A percentile compares a stretch with the other conserved stretches of the same genome.
Evolutionary conservation across 2,113 vertebrate species (phyloP).

Genomic region (Ceyx margarethae): DNA sequence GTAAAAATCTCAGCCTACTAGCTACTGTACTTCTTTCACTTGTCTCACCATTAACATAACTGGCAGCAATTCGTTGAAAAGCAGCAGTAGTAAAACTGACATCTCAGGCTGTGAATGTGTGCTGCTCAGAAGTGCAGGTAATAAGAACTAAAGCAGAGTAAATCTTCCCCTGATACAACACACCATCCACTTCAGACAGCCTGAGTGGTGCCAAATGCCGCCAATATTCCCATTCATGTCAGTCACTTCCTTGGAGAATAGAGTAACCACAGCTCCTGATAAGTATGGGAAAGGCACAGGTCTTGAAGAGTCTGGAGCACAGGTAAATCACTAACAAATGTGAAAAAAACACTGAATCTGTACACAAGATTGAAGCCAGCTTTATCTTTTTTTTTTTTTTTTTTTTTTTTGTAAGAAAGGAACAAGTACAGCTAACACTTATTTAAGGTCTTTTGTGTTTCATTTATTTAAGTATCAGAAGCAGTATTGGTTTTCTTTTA

Average conservation of each 20-base stretch:
- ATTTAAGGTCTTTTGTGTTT: background rate
- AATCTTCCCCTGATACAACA: background rate
- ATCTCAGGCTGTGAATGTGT: background rate
- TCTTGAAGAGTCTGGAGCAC: background rate
- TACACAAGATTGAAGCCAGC: background rate
- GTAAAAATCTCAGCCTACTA: background rate
- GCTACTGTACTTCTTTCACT: background rate
- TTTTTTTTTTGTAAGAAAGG: background rate
- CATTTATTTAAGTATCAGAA: background rate
- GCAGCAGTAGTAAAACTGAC: background rate
- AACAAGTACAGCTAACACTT: rapidly evolving
- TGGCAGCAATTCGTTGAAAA: background rate
- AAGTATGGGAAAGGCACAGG: background rate
- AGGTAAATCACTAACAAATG: background rate
- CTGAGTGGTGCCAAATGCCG: slow-evolving; percentile 1
- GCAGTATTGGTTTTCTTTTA: background rate
- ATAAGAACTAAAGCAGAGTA: background rate
- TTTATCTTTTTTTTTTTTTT: background rate
- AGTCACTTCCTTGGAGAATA: background rate
- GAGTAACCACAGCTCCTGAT: background rate
- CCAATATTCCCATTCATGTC: background rate
- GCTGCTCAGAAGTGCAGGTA: rapidly evolving
- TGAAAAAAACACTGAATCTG: background rate
- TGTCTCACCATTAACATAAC: background rate
- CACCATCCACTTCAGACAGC: background rate